Percentiles rank a stretch among this genome's conserved stretches.
These are phyloP conservation scores for Miichthys miiuy DNA, from an alignment of 2,797 vertebrate genomes.

Conservation along the genomic window DNA sequence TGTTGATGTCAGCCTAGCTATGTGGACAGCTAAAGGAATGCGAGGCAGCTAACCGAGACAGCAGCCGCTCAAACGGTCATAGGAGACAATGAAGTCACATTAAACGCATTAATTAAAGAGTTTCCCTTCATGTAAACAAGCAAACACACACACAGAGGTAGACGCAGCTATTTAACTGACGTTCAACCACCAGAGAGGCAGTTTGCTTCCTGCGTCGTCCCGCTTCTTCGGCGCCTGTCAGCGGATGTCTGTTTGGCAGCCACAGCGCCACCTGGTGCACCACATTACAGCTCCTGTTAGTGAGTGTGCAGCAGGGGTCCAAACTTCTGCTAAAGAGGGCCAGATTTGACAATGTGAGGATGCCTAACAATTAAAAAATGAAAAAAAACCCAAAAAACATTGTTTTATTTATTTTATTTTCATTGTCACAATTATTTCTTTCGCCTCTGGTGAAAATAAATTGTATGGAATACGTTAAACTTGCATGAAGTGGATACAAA, in stretches of 20 bases:
- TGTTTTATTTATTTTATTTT: too few species aligned
- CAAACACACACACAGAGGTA: accelerated
- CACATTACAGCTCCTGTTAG: not conserved
- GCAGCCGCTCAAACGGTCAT: not conserved
- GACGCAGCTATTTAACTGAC: not conserved
- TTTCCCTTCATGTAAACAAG: too few species aligned
- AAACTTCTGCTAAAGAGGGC: too few species aligned
- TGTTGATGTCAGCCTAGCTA: not conserved
- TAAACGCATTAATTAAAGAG: accelerated
- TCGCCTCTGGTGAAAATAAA: too few species aligned
- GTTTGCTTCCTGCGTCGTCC: slow-evolving; percentile 7
- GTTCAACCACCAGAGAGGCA: not conserved
- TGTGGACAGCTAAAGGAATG: not conserved
- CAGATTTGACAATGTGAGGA: too few species aligned
- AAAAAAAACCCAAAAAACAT: too few species aligned
- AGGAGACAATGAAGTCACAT: not conserved
- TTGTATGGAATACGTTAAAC: too few species aligned
- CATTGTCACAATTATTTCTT: too few species aligned
- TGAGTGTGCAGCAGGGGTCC: too few species aligned
- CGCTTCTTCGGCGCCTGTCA: slow-evolving; percentile 26
- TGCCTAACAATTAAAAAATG: too few species aligned
- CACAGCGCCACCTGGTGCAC: slow-evolving; percentile 46
- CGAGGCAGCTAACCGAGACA: slow-evolving; percentile 1
- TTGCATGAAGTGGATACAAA: too few species aligned
- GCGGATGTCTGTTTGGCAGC: accelerated